phyloP scores from a whole-genome alignment of 2,113 vertebrate genomes.

The western clawed frog (Xenopus tropicalis) region DNA sequence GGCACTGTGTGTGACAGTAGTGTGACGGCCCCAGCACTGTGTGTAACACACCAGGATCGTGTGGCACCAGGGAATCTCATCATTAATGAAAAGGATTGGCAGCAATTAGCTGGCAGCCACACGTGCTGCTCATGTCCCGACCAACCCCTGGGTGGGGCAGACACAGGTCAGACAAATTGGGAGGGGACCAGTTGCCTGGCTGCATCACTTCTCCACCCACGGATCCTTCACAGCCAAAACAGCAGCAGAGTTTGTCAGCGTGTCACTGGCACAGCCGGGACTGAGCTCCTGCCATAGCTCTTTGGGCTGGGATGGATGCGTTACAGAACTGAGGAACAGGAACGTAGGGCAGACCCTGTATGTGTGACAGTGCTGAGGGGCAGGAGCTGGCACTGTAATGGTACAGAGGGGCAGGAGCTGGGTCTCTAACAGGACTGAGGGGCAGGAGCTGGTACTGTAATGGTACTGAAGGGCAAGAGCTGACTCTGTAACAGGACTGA shows the following conservation, averaged over 20 bases:
- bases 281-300: not conserved
- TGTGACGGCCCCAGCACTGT: no score
- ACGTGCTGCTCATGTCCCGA: not conserved
- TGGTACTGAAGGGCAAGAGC: no score
- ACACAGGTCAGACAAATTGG: slow-evolving; percentile 17
- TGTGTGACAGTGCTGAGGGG: not conserved
- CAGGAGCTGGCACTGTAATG: not conserved
- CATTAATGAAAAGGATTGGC: not conserved
- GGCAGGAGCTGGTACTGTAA: no score
- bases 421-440: no score
- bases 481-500: no score
- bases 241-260: not conserved
- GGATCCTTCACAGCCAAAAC: slow-evolving; percentile 14
- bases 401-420: no score
- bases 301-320: no score
- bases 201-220: not conserved
- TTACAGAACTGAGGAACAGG: no score
- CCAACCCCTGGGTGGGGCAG: slow-evolving; percentile 18
- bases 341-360: no score
- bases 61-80: no score
- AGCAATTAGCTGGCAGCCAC: not conserved
- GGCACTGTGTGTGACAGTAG: no score
- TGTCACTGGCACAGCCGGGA: not conserved
- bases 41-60: no score
- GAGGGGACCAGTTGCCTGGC: slow-evolving; percentile 21